These are phyloP conservation scores for Passer montanus DNA, from an alignment of 2,113 vertebrate species.

Conservation along the genomic window DNA sequence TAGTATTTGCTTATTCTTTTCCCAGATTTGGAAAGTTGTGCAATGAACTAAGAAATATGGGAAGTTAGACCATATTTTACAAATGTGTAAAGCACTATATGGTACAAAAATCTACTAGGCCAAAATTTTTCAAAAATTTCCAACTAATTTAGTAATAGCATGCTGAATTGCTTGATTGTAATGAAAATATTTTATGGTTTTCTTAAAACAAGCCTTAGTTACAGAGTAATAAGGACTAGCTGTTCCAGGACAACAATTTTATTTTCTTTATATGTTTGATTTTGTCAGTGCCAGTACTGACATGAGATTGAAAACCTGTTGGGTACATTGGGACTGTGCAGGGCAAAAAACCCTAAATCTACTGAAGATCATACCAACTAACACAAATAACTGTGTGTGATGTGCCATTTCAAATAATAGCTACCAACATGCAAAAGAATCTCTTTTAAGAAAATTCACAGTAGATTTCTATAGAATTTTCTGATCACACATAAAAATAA, in stretches of 20 bases:
- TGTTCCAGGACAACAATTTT: background rate
- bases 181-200: background rate
- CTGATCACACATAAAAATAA: background rate
- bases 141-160: background rate
- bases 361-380: background rate
- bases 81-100: background rate
- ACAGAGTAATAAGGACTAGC: background rate
- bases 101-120: background rate
- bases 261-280: background rate
- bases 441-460: background rate
- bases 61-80: background rate
- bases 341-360: fast-evolving
- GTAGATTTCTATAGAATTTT: background rate
- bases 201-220: background rate
- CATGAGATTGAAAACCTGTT: background rate
- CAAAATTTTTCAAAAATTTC: background rate
- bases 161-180: background rate
- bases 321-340: background rate
- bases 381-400: background rate
- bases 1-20: background rate
- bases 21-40: background rate
- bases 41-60: background rate
- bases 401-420: background rate
- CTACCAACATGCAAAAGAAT: background rate
- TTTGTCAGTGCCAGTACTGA: background rate